Evolutionary conservation across 2,113 vertebrate genomes (phyloP), one percentile per base, ranked within the genome.

Genomic region (Chunga burmeisteri): DNA sequence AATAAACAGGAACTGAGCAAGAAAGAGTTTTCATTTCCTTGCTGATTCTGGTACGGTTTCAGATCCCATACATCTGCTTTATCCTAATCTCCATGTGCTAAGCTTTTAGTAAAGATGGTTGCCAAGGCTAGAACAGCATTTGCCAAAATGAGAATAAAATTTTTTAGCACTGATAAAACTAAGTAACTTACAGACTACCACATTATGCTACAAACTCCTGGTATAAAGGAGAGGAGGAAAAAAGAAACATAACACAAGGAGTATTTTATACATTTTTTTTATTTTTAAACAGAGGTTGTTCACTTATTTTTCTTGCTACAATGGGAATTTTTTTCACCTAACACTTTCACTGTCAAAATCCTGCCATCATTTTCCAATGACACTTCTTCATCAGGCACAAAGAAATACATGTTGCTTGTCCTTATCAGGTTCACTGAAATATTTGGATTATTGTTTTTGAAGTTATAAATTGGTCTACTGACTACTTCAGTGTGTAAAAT

Each of bases 181-280:
- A 59, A 78, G 47, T 46, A 12, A 13, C 2, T 88, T 92, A 55
- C 15, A 65, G 23, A 17, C 19, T 62, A 47, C 9, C 7, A 56
- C 6, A 40, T 38, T 73, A 25, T 10, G 17, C 10, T 53, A 32
- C 36, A 80, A 47, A 36, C 1, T 25, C 16, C 9, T 3, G 30
- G 3, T 58, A 12, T 18, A n/a, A 32, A 6, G 14, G 22, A 17
- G 4, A 2, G 5, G 7, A 2, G 4, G 0, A 4, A 2, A 4
- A 36, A 52, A 17, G 8, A 85, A 81, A 52, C 1, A 10, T 20
- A 55, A 44, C 3, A 22, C 4, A n/a, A 1, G 7, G 20, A 11
- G 5, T 10, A 36, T 93, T 80, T 86, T 68, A 38, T 58, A 36
- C 20, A 4, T 7, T 21, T 47, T 59, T n/a, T 36, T 42, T 9